phyloP scores from a whole-genome alignment of 2,888 invertebrate genomes.

The Leptopilina syphax region DNA sequence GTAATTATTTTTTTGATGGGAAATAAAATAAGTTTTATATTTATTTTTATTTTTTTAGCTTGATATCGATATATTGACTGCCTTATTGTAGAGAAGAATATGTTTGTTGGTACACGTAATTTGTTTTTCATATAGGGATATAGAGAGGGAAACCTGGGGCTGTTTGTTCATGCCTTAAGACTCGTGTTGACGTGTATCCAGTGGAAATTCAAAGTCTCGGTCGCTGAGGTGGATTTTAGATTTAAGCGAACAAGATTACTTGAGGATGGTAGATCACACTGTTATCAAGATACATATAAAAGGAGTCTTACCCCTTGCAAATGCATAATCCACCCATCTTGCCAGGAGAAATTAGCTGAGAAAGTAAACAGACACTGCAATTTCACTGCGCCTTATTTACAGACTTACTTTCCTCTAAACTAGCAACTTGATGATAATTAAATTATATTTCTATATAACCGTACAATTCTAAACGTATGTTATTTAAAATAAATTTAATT shows the following conservation, averaged over 20 bases:
- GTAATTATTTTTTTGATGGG: no score
- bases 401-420: background rate
- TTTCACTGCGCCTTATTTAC: background rate
- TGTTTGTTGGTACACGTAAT: background rate
- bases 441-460: background rate
- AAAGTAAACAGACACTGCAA: background rate
- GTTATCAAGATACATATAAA: slow-evolving; percentile 29
- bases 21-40: no score
- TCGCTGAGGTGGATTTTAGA: slow-evolving; percentile 13
- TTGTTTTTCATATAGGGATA: slow-evolving; percentile 10
- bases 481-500: no score
- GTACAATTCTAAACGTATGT: no score
- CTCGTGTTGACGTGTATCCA: slow-evolving; percentile 7
- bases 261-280: slow-evolving; percentile 14
- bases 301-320: slow-evolving; percentile 2
- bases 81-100: background rate
- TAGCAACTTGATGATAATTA: slow-evolving; percentile 6
- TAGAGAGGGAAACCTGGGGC: background rate
- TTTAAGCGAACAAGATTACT: slow-evolving; percentile 37
- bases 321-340: slow-evolving; percentile 16
- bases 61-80: no score
- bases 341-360: slow-evolving; percentile 5
- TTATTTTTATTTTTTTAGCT: no score
- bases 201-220: slow-evolving; percentile 33
- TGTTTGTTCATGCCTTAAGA: slow-evolving; percentile 19